Base-by-base conservation (phyloP, 2,113 vertebrate species). In the Rhynchomys soricoides region DNA sequence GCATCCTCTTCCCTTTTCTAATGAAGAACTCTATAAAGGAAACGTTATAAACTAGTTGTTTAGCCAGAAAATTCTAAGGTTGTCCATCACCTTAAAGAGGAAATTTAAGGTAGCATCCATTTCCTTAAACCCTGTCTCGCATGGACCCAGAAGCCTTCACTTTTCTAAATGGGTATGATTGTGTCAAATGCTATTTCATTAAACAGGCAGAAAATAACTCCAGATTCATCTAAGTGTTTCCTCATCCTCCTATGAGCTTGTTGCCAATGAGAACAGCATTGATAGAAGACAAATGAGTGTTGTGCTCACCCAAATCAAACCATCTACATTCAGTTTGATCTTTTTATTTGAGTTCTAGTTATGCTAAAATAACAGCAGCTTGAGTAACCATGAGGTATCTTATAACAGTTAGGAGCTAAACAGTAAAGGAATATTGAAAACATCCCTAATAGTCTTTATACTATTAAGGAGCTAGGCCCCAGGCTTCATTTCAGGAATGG, bases 201-300 rank as follows among this genome's bases (percentile, higher is more conserved):
- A 90, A 0, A 91, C 64, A 89, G 37, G 48, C 89, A 85, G 43
- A 74, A 87, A 96, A 50, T 86, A 91, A 94, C 24, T 96, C 78
- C 81, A 89, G 40, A 48, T 64, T 64, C 31, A 64, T 24, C 73
- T 70, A 78, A 90, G 29, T 3, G 7, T 91, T 91, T 73, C 13
- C 24, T 91, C 45, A 37, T 93, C 70, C 48, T 34, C 55, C 88
- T 24, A 71, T 81, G 71, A 89, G n/a, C 78, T 94, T 88, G 50
- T 95, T 95, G 86, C 13, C 86, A 91, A 93, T 24, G 66, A 92
- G 45, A 86, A 48, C 50, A 86, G n/a, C 48, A 91, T 6, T 94
- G 86, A 89, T 40, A 75, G 81, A 81, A 82, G 55, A 86, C 43
- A 89, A 75, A 88, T 68, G 55, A 74, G 31, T 90, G 48, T 37